A percentile compares a stretch with the other conserved stretches of the same genome.
Evolutionary conservation across 2,888 invertebrate genomes (phyloP).

Genomic region (Lepidocyrtinus sp.): DNA sequence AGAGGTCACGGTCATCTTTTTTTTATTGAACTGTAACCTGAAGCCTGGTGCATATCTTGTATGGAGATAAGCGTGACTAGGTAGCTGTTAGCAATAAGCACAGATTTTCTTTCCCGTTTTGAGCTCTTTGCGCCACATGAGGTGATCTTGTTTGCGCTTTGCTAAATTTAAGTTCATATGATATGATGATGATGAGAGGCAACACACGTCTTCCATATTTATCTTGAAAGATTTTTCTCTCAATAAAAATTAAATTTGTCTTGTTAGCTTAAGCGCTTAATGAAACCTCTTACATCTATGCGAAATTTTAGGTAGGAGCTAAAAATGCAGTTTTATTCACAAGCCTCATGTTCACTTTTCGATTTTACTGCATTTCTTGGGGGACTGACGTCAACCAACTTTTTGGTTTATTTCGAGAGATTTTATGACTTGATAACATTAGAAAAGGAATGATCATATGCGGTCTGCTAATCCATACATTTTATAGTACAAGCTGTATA

Average conservation of each 20-base stretch:
- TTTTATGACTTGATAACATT: slow-evolving; percentile 41
- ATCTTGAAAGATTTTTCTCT: neutral
- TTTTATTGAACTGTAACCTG: neutral
- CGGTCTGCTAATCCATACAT: neutral
- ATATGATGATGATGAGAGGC: neutral
- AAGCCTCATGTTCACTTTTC: slow-evolving; percentile 13
- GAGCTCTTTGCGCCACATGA: neutral
- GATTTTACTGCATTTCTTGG: slow-evolving; percentile 1
- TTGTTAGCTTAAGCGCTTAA: neutral
- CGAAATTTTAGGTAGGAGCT: too few species aligned
- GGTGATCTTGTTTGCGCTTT: neutral
- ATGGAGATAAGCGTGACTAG: too few species aligned
- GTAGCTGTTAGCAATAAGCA: too few species aligned
- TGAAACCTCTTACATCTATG: too few species aligned
- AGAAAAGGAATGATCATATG: slow-evolving; percentile 29
- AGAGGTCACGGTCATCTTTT: neutral
- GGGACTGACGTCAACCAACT: slow-evolving; percentile 32
- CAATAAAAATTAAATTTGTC: neutral
- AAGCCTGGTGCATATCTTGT: too few species aligned
- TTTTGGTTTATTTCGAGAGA: slow-evolving; percentile 35
- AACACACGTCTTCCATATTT: neutral
- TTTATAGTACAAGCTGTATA: slow-evolving; percentile 22
- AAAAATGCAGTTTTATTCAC: too few species aligned
- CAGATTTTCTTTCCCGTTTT: too few species aligned
- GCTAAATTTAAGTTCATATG: neutral